phyloP scores from a whole-genome alignment of 2,113 vertebrate genomes.

The Turdus rufiventris region DNA sequence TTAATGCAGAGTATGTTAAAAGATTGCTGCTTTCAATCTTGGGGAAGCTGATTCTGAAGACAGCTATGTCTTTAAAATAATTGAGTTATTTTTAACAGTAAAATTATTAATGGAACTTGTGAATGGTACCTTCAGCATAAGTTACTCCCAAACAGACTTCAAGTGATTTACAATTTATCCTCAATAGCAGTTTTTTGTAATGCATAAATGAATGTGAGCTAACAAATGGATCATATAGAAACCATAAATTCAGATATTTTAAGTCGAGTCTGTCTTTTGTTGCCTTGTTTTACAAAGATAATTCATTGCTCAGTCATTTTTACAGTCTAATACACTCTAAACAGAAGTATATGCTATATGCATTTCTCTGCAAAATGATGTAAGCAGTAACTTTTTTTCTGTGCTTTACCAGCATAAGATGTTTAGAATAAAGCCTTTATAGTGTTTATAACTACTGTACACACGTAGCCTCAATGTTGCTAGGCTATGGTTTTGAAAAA shows the following conservation, averaged over 20 bases:
- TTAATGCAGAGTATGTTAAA: neutral
- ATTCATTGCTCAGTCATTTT: conserved; percentile 21
- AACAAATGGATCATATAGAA: conserved; percentile 12
- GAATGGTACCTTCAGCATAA: conserved; percentile 4
- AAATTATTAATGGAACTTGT: conserved; percentile 6
- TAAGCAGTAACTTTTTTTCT: conserved; percentile 26
- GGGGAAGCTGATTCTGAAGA: neutral
- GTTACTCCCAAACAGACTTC: neutral
- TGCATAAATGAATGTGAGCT: conserved; percentile 12
- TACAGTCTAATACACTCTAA: neutral
- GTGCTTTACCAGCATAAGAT: conserved; percentile 24
- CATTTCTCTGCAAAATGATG: conserved; percentile 16
- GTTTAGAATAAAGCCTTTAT: conserved; percentile 45
- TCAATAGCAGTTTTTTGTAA: conserved; percentile 2
- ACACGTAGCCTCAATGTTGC: conserved; percentile 18
- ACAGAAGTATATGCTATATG: neutral
- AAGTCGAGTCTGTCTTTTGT: conserved; percentile 7
- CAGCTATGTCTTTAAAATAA: neutral
- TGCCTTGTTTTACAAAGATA: conserved; percentile 21
- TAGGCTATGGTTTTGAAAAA: conserved; percentile 33
- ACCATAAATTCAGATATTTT: conserved; percentile 38
- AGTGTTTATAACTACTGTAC: conserved; percentile 50
- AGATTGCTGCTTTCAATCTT: neutral
- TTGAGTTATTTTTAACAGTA: conserved; percentile 24
- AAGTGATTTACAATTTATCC: conserved; percentile 14